Percentiles rank a stretch among this genome's conserved stretches.
Conservation (phyloP, 2,797 vertebrate genomes). For the Hoplostethus atlanticus region DNA sequence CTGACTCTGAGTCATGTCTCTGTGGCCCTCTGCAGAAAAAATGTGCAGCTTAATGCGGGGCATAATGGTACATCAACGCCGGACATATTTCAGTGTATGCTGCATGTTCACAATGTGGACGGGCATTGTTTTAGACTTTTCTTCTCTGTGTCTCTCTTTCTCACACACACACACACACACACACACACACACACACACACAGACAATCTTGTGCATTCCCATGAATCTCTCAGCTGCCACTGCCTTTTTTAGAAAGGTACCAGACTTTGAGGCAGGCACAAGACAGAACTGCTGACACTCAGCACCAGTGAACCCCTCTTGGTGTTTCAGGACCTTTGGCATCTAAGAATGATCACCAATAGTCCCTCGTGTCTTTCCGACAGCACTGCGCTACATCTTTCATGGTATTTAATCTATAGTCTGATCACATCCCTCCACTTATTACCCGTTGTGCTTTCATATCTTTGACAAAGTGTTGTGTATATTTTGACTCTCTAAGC, state of each 20-base stretch:
- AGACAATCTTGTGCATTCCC: background rate
- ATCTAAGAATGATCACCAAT: conserved; percentile 28
- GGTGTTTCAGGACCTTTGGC: conserved; percentile 20
- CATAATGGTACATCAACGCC: conserved; percentile 20
- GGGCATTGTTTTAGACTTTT: conserved; percentile 23
- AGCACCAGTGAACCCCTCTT: conserved; percentile 21
- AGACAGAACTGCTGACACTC: conserved; percentile 41
- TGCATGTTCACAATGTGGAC: conserved; percentile 4
- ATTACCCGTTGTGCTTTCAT: background rate
- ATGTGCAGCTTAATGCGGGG: conserved; percentile 25
- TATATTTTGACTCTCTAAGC: conserved; percentile 14
- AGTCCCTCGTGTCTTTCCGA: conserved; percentile 14
- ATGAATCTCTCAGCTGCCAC: conserved; percentile 66
- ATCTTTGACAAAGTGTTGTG: conserved; percentile 6
- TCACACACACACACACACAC: background rate
- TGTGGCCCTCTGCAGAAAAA: conserved; percentile 34
- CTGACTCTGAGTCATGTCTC: conserved; percentile 56
- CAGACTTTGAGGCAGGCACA: conserved; percentile 9
- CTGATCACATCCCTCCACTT: background rate
- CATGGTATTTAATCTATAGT: background rate
- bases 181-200: conserved; percentile 12
- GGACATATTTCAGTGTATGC: conserved; percentile 9
- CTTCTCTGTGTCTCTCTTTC: background rate
- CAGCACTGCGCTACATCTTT: background rate
- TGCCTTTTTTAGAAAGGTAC: conserved; percentile 24